phyloP scores from a whole-genome alignment of 2,797 vertebrate species.

The Microcaecilia unicolor region DNA sequence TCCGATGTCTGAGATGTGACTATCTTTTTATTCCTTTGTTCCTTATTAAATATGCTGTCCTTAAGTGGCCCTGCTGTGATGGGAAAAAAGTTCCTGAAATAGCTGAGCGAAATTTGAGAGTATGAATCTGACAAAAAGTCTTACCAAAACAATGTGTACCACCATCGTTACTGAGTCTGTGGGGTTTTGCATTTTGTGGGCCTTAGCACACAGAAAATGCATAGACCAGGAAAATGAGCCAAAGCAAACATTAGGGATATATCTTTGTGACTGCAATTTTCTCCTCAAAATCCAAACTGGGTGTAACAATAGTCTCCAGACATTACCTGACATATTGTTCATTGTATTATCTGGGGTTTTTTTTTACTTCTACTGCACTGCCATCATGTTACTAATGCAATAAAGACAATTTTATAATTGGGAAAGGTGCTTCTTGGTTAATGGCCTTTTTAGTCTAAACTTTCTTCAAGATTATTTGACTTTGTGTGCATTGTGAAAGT shows the following conservation, averaged over 20 bases:
- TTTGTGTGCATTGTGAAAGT: conserved; percentile 25
- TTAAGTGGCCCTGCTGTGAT: too few species aligned
- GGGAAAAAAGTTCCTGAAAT: conserved; percentile 17
- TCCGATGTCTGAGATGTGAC: not conserved
- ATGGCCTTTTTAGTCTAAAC: conserved; percentile 7
- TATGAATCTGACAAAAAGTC: too few species aligned
- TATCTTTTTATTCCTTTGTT: not conserved
- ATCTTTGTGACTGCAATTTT: too few species aligned
- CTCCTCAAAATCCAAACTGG: not conserved
- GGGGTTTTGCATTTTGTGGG: too few species aligned
- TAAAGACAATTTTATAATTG: conserved; percentile 5
- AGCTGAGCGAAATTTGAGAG: not conserved
- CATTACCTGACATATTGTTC: not conserved
- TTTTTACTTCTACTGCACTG: not conserved
- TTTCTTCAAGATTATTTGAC: conserved; percentile 25
- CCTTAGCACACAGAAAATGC: too few species aligned
- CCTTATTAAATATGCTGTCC: not conserved
- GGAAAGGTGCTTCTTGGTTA: conserved; percentile 14
- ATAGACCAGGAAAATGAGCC: too few species aligned
- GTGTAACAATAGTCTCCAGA: not conserved
- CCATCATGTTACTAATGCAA: conserved; percentile 4
- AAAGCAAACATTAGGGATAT: too few species aligned
- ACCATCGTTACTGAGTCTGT: too few species aligned
- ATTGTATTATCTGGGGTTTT: not conserved
- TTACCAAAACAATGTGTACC: too few species aligned